Evolutionary conservation across 2,888 invertebrate species (phyloP).

Genomic region (Lysandra bellargus): DNA sequence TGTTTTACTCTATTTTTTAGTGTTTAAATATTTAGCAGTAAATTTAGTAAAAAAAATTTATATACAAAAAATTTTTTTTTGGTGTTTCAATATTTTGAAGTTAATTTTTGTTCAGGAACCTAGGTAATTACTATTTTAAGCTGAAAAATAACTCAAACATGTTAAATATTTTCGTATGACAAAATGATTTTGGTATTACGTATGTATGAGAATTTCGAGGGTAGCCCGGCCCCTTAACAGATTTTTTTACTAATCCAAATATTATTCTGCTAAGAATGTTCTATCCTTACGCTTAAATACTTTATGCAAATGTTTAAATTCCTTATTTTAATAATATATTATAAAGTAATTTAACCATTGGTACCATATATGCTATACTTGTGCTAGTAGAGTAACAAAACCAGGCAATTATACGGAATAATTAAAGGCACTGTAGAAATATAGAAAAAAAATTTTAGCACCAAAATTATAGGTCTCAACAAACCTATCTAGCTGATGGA

Average conservation of each 20-base stretch:
- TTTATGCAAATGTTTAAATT: neutral
- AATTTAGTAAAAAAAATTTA: no score
- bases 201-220: no score
- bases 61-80: no score
- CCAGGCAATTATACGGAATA: conserved; percentile 36
- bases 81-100: no score
- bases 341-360: neutral
- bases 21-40: no score
- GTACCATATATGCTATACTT: neutral
- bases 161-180: no score
- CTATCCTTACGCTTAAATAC: neutral
- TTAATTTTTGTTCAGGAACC: no score
- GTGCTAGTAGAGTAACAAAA: conserved; percentile 32
- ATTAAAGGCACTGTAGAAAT: conserved; percentile 50
- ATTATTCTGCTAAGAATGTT: neutral
- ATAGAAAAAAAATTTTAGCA: conserved; percentile 35
- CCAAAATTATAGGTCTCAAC: conserved; percentile 30
- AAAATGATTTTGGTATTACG: no score
- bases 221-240: no score
- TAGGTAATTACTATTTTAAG: no score
- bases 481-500: neutral
- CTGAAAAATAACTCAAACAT: no score
- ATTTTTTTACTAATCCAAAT: neutral
- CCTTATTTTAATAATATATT: neutral
- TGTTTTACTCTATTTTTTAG: no score